These are phyloP conservation scores for Nebria brevicollis DNA, from an alignment of 2,888 invertebrate genomes.

Conservation along the genomic window DNA sequence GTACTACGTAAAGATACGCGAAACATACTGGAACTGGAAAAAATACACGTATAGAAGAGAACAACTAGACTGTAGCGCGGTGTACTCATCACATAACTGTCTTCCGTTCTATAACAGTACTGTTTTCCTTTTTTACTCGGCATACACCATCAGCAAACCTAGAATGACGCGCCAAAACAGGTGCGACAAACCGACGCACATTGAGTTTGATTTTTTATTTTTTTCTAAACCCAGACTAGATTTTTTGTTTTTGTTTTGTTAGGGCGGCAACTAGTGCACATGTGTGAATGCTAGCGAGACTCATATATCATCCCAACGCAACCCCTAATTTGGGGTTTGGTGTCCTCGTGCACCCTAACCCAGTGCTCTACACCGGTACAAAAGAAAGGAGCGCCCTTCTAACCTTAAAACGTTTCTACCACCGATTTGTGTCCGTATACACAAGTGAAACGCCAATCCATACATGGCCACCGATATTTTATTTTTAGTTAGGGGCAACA, in stretches of 20 bases:
- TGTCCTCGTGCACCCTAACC: conserved; percentile 40
- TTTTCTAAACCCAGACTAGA: conserved; percentile 5
- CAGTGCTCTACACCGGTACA: conserved; percentile 22
- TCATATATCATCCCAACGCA: conserved; percentile 40
- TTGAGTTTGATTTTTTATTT: conserved; percentile 14
- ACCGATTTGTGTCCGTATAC: conserved; percentile 19
- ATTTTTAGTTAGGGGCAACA: neutral
- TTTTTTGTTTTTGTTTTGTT: conserved; percentile 26
- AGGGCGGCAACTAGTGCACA: conserved; percentile 32
- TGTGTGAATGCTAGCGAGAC: conserved; percentile 39
- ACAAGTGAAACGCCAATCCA: neutral
- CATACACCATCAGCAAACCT: neutral
- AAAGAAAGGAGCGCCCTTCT: conserved; percentile 42
- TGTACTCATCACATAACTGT: neutral
- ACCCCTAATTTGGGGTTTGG: conserved; percentile 45
- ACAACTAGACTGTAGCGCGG: conserved; percentile 28
- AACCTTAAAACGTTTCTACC: conserved; percentile 45
- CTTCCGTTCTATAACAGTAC: neutral
- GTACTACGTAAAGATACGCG: neutral
- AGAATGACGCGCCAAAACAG: conserved; percentile 31
- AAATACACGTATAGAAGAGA: conserved; percentile 4
- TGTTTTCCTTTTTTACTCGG: neutral
- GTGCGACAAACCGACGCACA: conserved; percentile 21
- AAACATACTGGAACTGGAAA: neutral
- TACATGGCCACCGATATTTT: neutral